phyloP scores from a whole-genome alignment of 1,140 invertebrate genomes.

The Anthonomus grandis region DNA sequence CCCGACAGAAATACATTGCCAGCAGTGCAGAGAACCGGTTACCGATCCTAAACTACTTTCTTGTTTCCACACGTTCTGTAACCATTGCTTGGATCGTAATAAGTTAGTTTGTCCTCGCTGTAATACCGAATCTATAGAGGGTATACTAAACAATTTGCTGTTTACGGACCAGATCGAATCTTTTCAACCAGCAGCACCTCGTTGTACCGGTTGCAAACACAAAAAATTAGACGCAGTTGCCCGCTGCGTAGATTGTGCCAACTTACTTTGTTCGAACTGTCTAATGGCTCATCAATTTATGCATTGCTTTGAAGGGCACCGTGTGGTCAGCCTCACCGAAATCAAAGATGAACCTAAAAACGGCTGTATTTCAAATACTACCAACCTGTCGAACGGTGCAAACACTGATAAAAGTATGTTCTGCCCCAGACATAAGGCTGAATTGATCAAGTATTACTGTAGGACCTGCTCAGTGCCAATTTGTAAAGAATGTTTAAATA shows the following conservation, averaged over 20 bases:
- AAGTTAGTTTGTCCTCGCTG: conserved; percentile 81
- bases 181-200: conserved; percentile 51
- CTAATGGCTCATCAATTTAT: conserved; percentile 97
- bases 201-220: conserved; percentile 85
- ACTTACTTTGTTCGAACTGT: conserved; percentile 93
- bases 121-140: conserved; percentile 66
- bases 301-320: conserved; percentile 97
- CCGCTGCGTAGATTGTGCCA: conserved; percentile 91
- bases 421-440: conserved; percentile 81
- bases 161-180: conserved; percentile 52
- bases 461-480: conserved; percentile 84
- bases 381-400: conserved; percentile 27
- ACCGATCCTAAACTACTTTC: conserved; percentile 69
- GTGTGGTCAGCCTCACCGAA: conserved; percentile 76
- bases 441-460: conserved; percentile 88
- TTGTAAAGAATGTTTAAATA: conserved; percentile 89
- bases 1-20: conserved; percentile 65
- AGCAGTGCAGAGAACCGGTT: conserved; percentile 76
- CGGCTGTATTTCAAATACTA: conserved; percentile 40
- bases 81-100: conserved; percentile 76
- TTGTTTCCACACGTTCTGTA: conserved; percentile 83
- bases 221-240: conserved; percentile 82
- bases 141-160: conserved; percentile 62
- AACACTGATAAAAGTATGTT: conserved; percentile 72
- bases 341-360: conserved; percentile 52